Conservation (phyloP, 1,140 invertebrate species). For the Cotesia typhae region DNA sequence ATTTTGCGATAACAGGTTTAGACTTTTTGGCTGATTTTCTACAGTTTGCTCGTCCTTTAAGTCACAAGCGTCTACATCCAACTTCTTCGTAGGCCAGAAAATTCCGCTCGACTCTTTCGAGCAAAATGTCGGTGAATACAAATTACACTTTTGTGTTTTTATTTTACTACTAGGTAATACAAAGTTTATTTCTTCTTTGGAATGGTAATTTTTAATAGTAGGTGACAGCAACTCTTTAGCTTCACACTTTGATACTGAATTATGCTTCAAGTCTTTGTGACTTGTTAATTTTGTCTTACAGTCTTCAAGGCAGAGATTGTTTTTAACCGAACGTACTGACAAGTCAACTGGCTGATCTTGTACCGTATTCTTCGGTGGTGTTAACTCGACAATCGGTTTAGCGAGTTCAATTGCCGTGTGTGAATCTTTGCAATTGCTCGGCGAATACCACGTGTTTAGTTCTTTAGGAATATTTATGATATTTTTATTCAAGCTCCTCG, state of each 20-base stretch:
- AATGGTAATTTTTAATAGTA: neutral
- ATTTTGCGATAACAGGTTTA: conserved; percentile 14
- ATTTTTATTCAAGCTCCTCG: conserved; percentile 20
- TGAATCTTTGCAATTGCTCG: neutral
- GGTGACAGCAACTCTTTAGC: neutral
- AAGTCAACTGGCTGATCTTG: conserved; percentile 7
- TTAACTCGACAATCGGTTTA: neutral
- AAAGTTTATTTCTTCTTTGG: neutral
- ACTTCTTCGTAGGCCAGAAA: neutral
- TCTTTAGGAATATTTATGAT: conserved; percentile 11
- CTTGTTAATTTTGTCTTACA: neutral
- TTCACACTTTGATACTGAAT: neutral
- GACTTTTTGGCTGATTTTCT: conserved; percentile 19
- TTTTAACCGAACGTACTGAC: conserved; percentile 1
- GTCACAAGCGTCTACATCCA: conserved; percentile 25
- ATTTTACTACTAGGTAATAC: neutral
- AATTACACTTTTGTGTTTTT: neutral
- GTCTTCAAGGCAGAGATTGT: neutral
- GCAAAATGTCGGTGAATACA: neutral
- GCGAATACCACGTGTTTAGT: conserved; percentile 4
- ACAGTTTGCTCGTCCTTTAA: conserved; percentile 14
- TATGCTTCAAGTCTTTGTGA: neutral
- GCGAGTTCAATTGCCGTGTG: neutral
- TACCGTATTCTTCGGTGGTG: neutral
- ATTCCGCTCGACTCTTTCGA: neutral